A percentile compares a stretch with the other conserved stretches of the same genome.
Evolutionary conservation across 2,888 invertebrate species (phyloP).

Genomic region (Suillia variegata): DNA sequence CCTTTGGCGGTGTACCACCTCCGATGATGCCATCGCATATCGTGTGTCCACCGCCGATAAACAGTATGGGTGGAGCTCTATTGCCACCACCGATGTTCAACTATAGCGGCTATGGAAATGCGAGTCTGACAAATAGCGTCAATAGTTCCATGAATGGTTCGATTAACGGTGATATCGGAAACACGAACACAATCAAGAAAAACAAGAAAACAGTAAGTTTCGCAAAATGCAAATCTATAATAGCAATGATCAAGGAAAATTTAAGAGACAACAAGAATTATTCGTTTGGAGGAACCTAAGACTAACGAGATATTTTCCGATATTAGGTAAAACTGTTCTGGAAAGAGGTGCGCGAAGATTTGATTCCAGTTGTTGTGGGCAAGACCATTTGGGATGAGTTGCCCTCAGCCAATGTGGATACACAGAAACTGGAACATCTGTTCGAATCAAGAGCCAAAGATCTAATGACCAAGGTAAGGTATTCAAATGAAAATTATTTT

Average conservation of each 20-base stretch:
- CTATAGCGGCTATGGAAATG: conserved; percentile 46
- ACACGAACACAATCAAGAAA: conserved; percentile 69
- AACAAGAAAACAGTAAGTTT: conserved; percentile 86
- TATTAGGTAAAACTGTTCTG: conserved; percentile 83
- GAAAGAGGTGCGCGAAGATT: conserved; percentile 85
- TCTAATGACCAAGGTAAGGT: conserved; percentile 85
- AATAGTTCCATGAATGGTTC: conserved; percentile 56
- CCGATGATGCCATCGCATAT: conserved; percentile 50
- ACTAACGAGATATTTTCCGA: too few relatives aligned
- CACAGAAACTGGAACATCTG: conserved; percentile 90
- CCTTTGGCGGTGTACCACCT: conserved; percentile 69
- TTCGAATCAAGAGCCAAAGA: conserved; percentile 98
- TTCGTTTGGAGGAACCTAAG: too few relatives aligned
- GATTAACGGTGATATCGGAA: conserved; percentile 51
- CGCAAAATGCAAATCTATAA: too few relatives aligned
- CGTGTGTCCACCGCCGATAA: conserved; percentile 62
- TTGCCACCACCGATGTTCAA: conserved; percentile 64
- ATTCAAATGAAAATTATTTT: conserved; percentile 6
- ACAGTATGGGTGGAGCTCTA: conserved; percentile 58
- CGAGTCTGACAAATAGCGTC: conserved; percentile 52
- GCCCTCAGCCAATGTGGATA: conserved; percentile 83
- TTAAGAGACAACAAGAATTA: too few relatives aligned
- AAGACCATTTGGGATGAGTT: conserved; percentile 92
- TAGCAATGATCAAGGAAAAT: background rate
- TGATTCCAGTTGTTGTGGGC: conserved; percentile 66